phyloP scores from a whole-genome alignment of 2,113 vertebrate species.

The Microcebus jonahi region DNA sequence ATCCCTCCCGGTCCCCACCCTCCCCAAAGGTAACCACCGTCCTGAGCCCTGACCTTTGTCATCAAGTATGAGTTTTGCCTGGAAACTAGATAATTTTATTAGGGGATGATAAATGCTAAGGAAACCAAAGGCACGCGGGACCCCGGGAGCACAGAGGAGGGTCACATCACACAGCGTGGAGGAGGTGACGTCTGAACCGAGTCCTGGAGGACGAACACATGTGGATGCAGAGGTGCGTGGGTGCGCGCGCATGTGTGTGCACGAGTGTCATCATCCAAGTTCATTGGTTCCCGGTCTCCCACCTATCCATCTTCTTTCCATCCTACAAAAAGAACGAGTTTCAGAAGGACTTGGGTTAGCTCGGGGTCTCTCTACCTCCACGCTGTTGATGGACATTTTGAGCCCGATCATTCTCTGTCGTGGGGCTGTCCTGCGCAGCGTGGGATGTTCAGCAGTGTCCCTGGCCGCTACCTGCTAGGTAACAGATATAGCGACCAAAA shows the following conservation, averaged over 20 bases:
- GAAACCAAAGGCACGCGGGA: accelerated
- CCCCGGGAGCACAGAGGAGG: background rate
- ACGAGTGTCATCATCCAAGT: accelerated
- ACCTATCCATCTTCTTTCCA: background rate
- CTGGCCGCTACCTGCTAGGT: background rate
- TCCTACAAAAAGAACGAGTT: background rate
- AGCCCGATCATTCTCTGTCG: no score
- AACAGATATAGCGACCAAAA: background rate
- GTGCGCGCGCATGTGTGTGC: background rate
- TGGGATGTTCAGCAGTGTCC: accelerated
- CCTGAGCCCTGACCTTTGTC: background rate
- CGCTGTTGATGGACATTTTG: background rate
- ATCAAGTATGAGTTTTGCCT: no score
- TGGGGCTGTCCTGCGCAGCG: accelerated
- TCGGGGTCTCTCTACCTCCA: no score
- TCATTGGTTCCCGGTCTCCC: background rate
- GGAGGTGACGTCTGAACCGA: background rate
- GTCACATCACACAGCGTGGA: accelerated
- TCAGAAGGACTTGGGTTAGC: background rate
- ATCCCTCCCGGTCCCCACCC: background rate
- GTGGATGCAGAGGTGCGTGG: background rate
- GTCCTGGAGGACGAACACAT: background rate
- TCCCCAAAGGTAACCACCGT: background rate
- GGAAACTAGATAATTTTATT: background rate
- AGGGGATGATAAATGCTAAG: background rate